phyloP scores from a whole-genome alignment of 2,797 vertebrate genomes.

The Pangasius mekongensis region DNA sequence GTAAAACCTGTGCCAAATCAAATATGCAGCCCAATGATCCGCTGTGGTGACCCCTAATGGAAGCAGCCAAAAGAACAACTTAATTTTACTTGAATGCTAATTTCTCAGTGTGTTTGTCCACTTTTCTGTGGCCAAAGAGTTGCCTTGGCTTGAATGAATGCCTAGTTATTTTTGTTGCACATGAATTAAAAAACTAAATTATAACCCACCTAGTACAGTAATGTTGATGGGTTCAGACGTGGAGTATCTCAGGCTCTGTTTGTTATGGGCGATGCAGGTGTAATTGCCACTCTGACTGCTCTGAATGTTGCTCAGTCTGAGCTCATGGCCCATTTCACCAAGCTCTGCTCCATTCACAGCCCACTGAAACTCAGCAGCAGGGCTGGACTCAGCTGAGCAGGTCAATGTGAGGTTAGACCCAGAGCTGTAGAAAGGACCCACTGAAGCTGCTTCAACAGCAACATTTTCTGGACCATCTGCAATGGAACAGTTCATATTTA shows the following conservation, averaged over 20 bases:
- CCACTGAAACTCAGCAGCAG: conserved; percentile 56
- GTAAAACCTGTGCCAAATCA: no score
- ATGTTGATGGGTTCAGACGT: conserved; percentile 44
- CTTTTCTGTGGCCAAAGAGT: no score
- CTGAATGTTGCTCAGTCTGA: conserved; percentile 52
- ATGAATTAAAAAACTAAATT: not conserved
- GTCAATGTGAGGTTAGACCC: conserved; percentile 55
- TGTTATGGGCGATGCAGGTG: conserved; percentile 63
- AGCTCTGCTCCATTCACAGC: conserved; percentile 47
- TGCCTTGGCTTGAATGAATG: not conserved
- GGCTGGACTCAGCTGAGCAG: conserved; percentile 64
- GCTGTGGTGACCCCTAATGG: no score
- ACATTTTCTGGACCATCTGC: conserved; percentile 63
- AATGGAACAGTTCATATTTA: conserved; percentile 9
- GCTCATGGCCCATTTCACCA: conserved; percentile 37
- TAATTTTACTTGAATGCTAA: no score
- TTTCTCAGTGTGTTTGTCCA: no score
- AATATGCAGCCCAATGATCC: no score
- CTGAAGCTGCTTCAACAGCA: not conserved
- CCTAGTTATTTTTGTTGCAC: not conserved
- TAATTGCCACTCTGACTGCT: conserved; percentile 63
- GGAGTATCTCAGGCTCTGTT: conserved; percentile 53
- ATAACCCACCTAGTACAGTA: conserved; percentile 55
- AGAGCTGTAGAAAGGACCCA: not conserved
- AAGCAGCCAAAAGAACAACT: no score